These are phyloP conservation scores for Ctenopoma multispine DNA, from an alignment of 2,797 vertebrate species.

Conservation along the genomic window DNA sequence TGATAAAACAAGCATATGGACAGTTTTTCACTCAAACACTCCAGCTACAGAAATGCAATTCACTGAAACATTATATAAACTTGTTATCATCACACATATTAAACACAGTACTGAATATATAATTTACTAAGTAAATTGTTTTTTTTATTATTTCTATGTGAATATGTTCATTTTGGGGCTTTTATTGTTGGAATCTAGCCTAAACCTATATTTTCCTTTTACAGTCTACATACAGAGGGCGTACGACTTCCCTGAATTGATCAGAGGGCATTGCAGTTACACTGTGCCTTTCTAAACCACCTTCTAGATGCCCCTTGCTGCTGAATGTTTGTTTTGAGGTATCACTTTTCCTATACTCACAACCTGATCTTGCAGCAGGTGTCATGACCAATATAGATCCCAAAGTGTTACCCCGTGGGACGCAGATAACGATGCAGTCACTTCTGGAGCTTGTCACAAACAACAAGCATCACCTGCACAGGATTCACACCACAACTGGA, in stretches of 20 bases:
- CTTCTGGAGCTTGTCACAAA: neutral
- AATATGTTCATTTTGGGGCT: neutral
- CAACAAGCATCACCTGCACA: neutral
- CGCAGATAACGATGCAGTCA: neutral
- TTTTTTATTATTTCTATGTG: neutral
- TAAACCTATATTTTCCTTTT: neutral
- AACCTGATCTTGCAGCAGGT: neutral
- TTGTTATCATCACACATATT: constrained; percentile 4
- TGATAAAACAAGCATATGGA: constrained; percentile 30
- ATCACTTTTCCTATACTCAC: neutral
- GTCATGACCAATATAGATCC: neutral
- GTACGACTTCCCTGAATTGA: neutral
- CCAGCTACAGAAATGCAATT: constrained; percentile 22
- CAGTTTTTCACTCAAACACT: constrained; percentile 47
- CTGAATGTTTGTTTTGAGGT: neutral
- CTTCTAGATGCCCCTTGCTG: no score
- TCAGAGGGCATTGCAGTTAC: neutral
- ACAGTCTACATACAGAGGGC: neutral
- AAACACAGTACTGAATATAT: neutral
- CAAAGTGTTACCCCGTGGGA: constrained; percentile 5
- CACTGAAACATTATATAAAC: constrained; percentile 24
- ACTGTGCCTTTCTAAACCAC: neutral
- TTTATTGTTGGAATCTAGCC: neutral
- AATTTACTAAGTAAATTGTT: neutral
- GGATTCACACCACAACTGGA: neutral